These are phyloP conservation scores for Pyrochroa serraticornis DNA, from an alignment of 2,888 invertebrate genomes.

Conservation along the genomic window DNA sequence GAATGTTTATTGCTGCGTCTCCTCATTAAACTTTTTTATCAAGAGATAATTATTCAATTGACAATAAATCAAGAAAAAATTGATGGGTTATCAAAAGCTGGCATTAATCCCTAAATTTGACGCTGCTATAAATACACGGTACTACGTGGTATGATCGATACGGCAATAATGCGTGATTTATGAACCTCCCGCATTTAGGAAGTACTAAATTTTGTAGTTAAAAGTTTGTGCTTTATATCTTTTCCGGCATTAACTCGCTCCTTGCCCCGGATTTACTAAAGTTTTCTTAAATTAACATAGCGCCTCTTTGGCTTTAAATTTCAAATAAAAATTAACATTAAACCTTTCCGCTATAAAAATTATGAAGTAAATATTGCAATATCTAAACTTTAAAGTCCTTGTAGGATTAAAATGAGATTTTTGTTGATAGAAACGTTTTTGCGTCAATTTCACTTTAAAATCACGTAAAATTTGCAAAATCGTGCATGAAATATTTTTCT, in stretches of 20 bases:
- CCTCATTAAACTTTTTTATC: not conserved
- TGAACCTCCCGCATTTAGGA: not conserved
- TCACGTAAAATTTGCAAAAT: not conserved
- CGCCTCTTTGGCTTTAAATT: not conserved
- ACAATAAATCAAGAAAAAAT: not conserved
- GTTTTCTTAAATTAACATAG: not conserved
- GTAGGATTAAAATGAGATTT: too few relatives aligned
- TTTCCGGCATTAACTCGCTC: too few relatives aligned
- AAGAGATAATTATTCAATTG: not conserved
- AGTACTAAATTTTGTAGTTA: not conserved
- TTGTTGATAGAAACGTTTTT: not conserved
- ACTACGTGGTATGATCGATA: not conserved
- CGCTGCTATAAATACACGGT: not conserved
- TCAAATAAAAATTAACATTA: too few relatives aligned
- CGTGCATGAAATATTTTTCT: not conserved
- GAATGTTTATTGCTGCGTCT: not conserved
- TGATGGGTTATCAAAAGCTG: not conserved
- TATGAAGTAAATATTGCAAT: too few relatives aligned
- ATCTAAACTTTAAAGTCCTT: too few relatives aligned
- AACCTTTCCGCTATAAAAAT: too few relatives aligned
- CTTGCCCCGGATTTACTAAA: not conserved
- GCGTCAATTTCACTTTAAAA: not conserved
- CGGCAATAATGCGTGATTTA: not conserved
- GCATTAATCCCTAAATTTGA: not conserved
- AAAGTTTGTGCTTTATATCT: conserved; percentile 1